Conservation (phyloP, 2,797 vertebrate species). For the Falco rusticolus region DNA sequence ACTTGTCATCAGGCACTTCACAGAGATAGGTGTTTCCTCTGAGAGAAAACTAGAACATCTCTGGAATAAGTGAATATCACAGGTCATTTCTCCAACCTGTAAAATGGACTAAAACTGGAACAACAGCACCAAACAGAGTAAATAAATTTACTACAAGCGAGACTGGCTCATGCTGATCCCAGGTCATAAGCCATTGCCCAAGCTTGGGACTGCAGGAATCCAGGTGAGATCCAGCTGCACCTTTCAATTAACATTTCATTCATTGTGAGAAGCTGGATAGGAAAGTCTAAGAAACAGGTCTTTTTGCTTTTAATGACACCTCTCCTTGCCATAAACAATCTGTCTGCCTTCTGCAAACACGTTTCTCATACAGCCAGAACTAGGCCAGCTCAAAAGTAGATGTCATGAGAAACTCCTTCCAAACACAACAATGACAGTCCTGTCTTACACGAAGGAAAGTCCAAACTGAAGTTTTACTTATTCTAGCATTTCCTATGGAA, state of each 20-base stretch:
- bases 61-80: background rate
- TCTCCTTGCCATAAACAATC: background rate
- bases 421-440: background rate
- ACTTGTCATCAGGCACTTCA: background rate
- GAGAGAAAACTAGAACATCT: background rate
- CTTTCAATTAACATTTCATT: background rate
- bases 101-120: background rate
- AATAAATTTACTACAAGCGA: background rate
- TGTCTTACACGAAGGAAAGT: background rate
- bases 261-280: rapidly evolving
- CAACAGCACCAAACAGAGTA: background rate
- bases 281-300: background rate
- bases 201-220: background rate
- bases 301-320: background rate
- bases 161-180: background rate
- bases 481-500: constrained; percentile 14
- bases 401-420: background rate
- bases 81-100: background rate
- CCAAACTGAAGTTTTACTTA: background rate
- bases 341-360: background rate
- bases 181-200: background rate
- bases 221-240: background rate
- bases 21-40: background rate
- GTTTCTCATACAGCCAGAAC: background rate
- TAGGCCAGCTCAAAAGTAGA: background rate